Percentiles rank a stretch among this genome's conserved stretches.
Evolutionary conservation across 2,888 invertebrate species (phyloP).

Genomic region (Drosophila rubida): DNA sequence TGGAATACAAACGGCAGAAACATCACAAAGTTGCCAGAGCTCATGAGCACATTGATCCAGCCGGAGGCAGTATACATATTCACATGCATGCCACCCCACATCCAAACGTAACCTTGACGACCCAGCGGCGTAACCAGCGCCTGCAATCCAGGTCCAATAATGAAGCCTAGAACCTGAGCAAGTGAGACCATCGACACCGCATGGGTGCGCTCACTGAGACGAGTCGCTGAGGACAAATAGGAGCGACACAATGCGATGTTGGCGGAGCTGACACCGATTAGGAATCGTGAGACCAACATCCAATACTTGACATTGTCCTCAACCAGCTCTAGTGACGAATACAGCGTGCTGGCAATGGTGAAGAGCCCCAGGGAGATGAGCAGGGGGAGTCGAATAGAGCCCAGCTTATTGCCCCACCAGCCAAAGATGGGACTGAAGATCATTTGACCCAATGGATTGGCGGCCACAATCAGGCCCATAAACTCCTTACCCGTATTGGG

Average conservation of each 20-base stretch:
- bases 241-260: constrained; percentile 94
- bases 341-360: constrained; percentile 89
- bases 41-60: constrained; percentile 93
- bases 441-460: constrained; percentile 95
- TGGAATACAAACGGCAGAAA: constrained; percentile 91
- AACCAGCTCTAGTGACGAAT: constrained; percentile 91
- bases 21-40: constrained; percentile 89
- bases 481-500: constrained; percentile 92
- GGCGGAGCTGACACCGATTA: constrained; percentile 93
- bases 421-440: constrained; percentile 93
- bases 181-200: constrained; percentile 93
- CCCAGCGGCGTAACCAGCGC: constrained; percentile 92
- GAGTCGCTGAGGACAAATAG: constrained; percentile 94
- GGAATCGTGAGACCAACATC: constrained; percentile 91
- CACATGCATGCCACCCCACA: constrained; percentile 87
- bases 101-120: constrained; percentile 86
- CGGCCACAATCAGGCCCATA: constrained; percentile 93
- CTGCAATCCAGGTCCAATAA: constrained; percentile 93
- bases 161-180: constrained; percentile 94
- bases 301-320: constrained; percentile 88
- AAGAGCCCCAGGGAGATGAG: constrained; percentile 90
- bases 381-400: constrained; percentile 90
- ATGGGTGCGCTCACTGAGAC: constrained; percentile 91
- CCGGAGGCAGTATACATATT: constrained; percentile 96
- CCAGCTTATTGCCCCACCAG: constrained; percentile 92